These are phyloP conservation scores for Eledone cirrhosa DNA, from an alignment of 2,888 invertebrate genomes.

Conservation along the genomic window DNA sequence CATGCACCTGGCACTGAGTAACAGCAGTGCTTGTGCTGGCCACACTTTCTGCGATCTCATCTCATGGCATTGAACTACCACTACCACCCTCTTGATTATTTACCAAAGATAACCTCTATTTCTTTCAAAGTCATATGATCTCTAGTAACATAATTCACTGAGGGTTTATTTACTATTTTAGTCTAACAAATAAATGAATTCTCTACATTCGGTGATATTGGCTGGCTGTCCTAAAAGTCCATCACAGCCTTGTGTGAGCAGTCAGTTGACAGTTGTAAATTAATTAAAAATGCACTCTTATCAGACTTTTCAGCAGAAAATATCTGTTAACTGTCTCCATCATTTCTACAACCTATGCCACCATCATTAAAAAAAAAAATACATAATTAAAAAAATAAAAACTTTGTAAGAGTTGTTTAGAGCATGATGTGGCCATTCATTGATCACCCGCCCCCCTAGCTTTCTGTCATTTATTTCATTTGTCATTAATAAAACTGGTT, in stretches of 20 bases:
- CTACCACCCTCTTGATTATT: background rate
- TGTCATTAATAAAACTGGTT: conserved; percentile 21
- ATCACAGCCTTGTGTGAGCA: background rate
- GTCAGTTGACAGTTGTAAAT: conserved; percentile 18
- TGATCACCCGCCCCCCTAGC: conserved; percentile 9
- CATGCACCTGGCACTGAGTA: no score
- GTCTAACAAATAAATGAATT: conserved; percentile 9
- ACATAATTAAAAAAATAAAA: no score
- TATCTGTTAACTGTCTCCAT: conserved; percentile 1
- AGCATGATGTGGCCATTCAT: conserved; percentile 18
- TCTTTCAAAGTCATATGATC: conserved; percentile 17
- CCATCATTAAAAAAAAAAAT: no score
- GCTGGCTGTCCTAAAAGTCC: background rate
- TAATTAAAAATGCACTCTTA: background rate
- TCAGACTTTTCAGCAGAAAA: background rate
- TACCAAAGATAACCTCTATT: conserved; percentile 1
- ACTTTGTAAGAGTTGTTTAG: background rate
- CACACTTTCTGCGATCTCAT: background rate
- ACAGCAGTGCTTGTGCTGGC: background rate
- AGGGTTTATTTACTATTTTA: conserved; percentile 16
- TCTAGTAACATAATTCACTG: conserved; percentile 11
- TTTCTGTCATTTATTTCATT: conserved; percentile 18
- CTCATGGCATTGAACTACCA: conserved; percentile 6
- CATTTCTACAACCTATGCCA: conserved; percentile 16
- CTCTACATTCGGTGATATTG: conserved; percentile 17